A percentile compares a stretch with the other conserved stretches of the same genome.
Evolutionary conservation across 2,797 vertebrate genomes (phyloP).

Genomic region (Chaenodraco wilsoni): DNA sequence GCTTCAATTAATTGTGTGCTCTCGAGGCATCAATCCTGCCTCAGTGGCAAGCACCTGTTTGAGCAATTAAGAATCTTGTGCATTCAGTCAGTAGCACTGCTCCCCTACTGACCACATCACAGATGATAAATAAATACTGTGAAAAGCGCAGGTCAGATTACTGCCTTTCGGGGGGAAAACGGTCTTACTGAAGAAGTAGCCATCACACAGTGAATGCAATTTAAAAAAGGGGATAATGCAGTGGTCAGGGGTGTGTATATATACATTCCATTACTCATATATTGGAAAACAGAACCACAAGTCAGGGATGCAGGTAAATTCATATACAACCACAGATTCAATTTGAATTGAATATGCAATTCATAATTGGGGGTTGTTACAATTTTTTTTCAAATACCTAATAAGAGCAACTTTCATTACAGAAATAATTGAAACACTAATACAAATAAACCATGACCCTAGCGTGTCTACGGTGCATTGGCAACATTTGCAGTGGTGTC

Average conservation of each 20-base stretch:
- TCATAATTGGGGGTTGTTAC: no score
- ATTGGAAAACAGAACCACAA: not conserved
- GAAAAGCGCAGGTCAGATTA: not conserved
- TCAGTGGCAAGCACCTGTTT: slow-evolving; percentile 68
- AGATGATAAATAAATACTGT: slow-evolving; percentile 26
- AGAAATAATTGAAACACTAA: not conserved
- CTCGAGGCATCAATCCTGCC: slow-evolving; percentile 71
- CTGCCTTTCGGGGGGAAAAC: not conserved
- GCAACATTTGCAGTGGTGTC: not conserved
- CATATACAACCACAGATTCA: not conserved
- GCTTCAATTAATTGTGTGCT: slow-evolving; percentile 74
- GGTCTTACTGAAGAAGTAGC: no score
- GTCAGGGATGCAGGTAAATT: not conserved
- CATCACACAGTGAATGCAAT: no score
- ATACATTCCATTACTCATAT: not conserved
- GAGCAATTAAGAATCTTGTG: slow-evolving; percentile 69
- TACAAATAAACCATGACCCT: not conserved
- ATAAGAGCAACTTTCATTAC: not conserved
- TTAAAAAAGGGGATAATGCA: not conserved
- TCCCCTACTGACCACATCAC: slow-evolving; percentile 40
- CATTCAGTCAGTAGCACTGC: slow-evolving; percentile 42
- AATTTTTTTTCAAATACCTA: not conserved
- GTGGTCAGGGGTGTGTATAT: not conserved
- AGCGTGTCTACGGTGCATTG: not conserved
- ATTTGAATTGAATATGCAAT: not conserved